Evolutionary conservation across 2,113 vertebrate genomes (phyloP), one percentile per base, ranked within the genome.

Genomic region (Centropristis striata): DNA sequence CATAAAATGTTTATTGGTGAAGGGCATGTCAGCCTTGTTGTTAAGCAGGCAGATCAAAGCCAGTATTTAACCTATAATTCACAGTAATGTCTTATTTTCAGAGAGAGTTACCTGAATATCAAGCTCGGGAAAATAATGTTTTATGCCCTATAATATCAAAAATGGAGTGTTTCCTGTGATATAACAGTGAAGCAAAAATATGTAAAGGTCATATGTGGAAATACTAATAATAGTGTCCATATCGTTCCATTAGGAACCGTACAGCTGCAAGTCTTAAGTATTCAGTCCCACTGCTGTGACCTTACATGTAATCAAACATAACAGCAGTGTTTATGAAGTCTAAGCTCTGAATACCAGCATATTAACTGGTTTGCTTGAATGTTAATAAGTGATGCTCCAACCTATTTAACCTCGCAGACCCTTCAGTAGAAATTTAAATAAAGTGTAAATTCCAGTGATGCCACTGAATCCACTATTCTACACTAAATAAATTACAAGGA

Each of bases 321-420:
- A 51, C 16, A 37, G 16, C 61, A 23, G 8, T 6, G 27, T 18
- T 75, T 53, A 69, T 55, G 53, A 63, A 36, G 59, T 75, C 21
- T 10, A 28, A 47, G 4, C 25, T 83, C 49, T 64, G 60, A 75
- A 85, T 77, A 79, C 27, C 72, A 85, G 71, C 71, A 46, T 60
- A 54, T 73, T 60, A 20, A 47, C 47, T 47, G 21, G 21, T 66
- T 63, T 51, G 15, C 36, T 21, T 25, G 2, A 8, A 61, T 6
- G 1, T 66, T 69, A 36, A 49, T 53, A 58, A 67, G 54, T 54
- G 39, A 51, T 55, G 13, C 15, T 76, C 69, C 37, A 13, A 51
- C 64, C n/a, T 37, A 2, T 74, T 77, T 32, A 53, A 15, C 23
- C 39, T 63, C 32, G 47, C 4, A 27, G 15, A 54, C 7, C 27